Percentiles rank a stretch among this genome's conserved stretches.
Evolutionary conservation across 2,797 vertebrate genomes (phyloP).

Genomic region (Gambelia wislizenii): DNA sequence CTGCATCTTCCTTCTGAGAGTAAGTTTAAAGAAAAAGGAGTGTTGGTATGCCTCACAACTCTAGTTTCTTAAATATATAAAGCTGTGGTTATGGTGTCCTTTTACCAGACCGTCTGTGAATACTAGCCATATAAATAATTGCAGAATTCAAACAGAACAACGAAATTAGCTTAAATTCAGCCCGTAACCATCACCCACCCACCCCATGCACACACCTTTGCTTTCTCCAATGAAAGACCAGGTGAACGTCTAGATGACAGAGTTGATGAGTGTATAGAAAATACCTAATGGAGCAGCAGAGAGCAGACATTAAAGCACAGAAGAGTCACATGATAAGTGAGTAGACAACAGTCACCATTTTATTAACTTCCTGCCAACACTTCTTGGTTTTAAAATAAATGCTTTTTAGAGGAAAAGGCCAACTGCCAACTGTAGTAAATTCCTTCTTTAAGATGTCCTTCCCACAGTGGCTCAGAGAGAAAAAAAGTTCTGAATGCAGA

Average conservation of each 20-base stretch:
- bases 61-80: constrained; percentile 13
- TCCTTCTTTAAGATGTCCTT: constrained; percentile 49
- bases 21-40: neutral
- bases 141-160: constrained; percentile 37
- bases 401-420: constrained; percentile 41
- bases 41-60: neutral
- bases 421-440: constrained; percentile 49
- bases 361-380: constrained; percentile 58
- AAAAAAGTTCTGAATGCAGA: no score
- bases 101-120: constrained; percentile 5
- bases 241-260: constrained; percentile 69
- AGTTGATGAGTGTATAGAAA: constrained; percentile 61
- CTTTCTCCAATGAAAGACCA: constrained; percentile 72
- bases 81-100: constrained; percentile 17
- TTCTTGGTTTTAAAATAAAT: constrained; percentile 52
- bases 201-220: constrained; percentile 31
- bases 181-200: no score
- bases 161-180: constrained; percentile 59
- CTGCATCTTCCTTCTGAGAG: neutral
- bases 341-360: constrained; percentile 63
- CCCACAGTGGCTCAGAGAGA: neutral
- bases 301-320: constrained; percentile 57
- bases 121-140: constrained; percentile 50
- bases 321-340: constrained; percentile 47
- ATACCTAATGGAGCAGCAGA: constrained; percentile 63